Evolutionary conservation across 2,113 vertebrate genomes (phyloP).

Genomic region (Porphyrio hochstetteri): DNA sequence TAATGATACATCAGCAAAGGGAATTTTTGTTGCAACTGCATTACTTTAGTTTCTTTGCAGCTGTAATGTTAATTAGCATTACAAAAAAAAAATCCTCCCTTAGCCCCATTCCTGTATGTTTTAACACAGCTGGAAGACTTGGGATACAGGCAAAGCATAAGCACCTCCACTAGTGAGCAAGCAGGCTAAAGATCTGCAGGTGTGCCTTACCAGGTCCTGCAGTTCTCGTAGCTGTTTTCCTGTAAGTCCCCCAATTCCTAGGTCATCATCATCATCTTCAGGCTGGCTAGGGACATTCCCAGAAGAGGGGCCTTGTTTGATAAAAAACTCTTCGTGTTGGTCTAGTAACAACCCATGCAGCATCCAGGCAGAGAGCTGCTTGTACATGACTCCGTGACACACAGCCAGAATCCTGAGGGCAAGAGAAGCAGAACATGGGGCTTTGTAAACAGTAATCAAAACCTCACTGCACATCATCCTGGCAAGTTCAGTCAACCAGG

Average conservation of each 20-base stretch:
- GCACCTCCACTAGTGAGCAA: not conserved
- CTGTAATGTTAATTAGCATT: not conserved
- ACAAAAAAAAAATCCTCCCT: not conserved
- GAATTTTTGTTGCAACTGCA: not conserved
- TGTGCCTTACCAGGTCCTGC: constrained; percentile 93
- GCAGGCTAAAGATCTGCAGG: not conserved
- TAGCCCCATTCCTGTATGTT: not conserved
- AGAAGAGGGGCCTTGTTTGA: constrained; percentile 92
- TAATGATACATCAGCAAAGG: not conserved
- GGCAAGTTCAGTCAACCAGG: not conserved
- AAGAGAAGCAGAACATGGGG: not conserved
- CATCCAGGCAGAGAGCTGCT: constrained; percentile 99
- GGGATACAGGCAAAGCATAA: not conserved
- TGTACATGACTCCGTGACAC: constrained; percentile 98
- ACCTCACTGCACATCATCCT: not conserved
- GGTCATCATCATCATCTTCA: constrained; percentile 95
- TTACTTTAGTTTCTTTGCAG: not conserved
- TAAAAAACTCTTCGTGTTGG: constrained; percentile 95
- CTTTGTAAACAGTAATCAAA: not conserved
- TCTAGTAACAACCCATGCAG: constrained; percentile 93
- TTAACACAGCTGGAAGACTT: not conserved
- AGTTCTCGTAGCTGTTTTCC: constrained; percentile 94
- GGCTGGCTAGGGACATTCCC: constrained; percentile 82
- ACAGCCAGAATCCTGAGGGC: constrained; percentile 88
- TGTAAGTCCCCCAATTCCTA: constrained; percentile 94